Evolutionary conservation across 2,797 vertebrate genomes (phyloP), one percentile per base, ranked within the genome.

Genomic region (Phaenicophaeus curvirostris): DNA sequence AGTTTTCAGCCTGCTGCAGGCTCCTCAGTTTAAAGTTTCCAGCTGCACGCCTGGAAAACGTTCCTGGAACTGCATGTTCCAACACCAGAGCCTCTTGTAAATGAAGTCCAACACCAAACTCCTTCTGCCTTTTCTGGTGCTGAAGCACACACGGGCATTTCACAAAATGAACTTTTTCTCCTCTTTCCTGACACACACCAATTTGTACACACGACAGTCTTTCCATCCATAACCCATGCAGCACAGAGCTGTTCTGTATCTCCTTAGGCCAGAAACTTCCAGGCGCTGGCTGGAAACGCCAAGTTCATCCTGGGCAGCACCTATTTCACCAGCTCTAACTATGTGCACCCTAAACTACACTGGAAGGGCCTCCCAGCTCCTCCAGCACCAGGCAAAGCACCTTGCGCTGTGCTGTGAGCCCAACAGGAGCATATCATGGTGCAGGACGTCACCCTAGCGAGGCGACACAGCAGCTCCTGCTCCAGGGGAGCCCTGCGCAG

Each of bases 401-500:
- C 57, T 16, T 39, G 28, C 5, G 3, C 27, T 9, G 27, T 6
- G 5, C 62, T 8, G 39, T 48, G 16, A 44, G 37, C 59, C 27
- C 7, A 1, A 37, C 2, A 9, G 59, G 25, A 59, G 63, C 4
- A 0, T 21, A 10, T 35, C 1, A 0, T 51, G 41, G 51, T 5
- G 8, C 54, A 28, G 63, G 12, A 5, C 8, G 1, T 20, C 20
- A 7, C 2, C 2, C 39, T 21, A 35, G 39, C 9, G 5, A 24
- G 16, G 13, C 13, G 17, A 48, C 79, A 57, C 28, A 41, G 61
- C 39, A 24, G 31, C 51, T 57, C 44, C 58, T 0, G 0, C 62
- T 76, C 63, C 54, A 79, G 28, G 44, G 7, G 35, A 77, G 15
- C 12, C 44, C 77, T 15, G 30, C 93, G 35, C 69, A 67, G 67